Base-by-base conservation (phyloP, 2,888 invertebrate species). In the Nemapogon koenigi region DNA sequence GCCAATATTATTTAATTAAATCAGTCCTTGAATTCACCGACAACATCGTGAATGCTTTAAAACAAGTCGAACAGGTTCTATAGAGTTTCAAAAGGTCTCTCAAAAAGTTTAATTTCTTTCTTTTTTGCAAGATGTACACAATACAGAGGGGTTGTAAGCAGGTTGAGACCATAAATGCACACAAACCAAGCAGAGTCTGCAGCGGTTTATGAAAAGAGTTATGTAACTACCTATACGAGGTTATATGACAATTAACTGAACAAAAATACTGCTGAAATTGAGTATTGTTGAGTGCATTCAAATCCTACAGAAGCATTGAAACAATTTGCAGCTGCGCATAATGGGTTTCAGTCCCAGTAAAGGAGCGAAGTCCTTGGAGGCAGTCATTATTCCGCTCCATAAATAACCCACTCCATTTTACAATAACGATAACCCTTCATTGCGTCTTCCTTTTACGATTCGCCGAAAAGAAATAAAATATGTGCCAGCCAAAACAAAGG, bases 401-500 rank as follows among this genome's bases (percentile, higher is more conserved):
- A 76, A 73, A 73, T 70, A 75, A 69, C 66, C 58, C 55, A 48
- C 48, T 49, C 41, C 48, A 57, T 59, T 57, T 59, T 55, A 65
- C 64, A 71, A 71, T 69, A 70, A 67, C 62, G 62, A 63, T 64
- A 75, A 72, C 76, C 76, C 75, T 70, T 73, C 75, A 71, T 63
- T 70, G 71, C 76, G 57, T 75, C 75, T 73, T 75, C 73, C 75
- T 75, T 75, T 78, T 73, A 75, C 73, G 71, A 66, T 72, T 69
- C 72, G 56, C 55, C 57, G 68, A 70, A 75, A 66, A 69, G 64
- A 64, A 72, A 75, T 75, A 75, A 75, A 73, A 71, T 66, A 70
- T 67, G 57, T 62, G 62, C 57, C 61, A 63, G 62, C 69, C 68
- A 67, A 73, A 75, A 76, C 75, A 75, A 78, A 73, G 65, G 68